Evolutionary conservation across 2,113 vertebrate genomes (phyloP).

Genomic region (Cichladusa arquata): DNA sequence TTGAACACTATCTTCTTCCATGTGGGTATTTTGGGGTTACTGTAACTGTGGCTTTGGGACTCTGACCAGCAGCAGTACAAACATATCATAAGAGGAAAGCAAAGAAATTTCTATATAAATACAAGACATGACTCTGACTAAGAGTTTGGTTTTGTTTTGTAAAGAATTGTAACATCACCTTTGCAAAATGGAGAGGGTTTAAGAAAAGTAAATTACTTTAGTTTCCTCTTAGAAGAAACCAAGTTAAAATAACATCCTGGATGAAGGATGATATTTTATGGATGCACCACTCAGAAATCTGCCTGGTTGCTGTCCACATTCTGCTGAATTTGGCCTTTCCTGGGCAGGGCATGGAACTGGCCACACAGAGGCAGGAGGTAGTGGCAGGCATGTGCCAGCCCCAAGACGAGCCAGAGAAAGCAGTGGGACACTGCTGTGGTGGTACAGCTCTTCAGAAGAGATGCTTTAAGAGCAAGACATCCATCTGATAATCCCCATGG

Average conservation of each 20-base stretch:
- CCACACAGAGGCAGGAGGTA: background rate
- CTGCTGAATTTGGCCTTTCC: background rate
- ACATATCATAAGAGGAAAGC: background rate
- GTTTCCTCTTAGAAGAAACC: background rate
- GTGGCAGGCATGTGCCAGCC: accelerated
- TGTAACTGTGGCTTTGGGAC: background rate
- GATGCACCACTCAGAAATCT: background rate
- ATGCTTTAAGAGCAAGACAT: background rate
- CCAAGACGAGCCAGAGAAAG: background rate
- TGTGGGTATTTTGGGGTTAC: background rate
- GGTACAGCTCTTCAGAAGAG: background rate
- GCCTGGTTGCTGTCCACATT: background rate
- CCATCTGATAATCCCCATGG: background rate
- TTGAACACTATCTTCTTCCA: background rate
- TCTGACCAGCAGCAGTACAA: background rate
- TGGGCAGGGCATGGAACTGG: background rate
- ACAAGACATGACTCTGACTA: background rate
- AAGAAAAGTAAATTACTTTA: background rate
- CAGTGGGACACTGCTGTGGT: background rate
- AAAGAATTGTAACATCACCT: background rate
- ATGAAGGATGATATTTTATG: background rate
- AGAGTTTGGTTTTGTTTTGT: background rate
- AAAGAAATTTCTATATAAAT: background rate
- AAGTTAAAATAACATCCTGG: background rate
- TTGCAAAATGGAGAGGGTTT: background rate